phyloP scores from a whole-genome alignment of 1,140 invertebrate genomes.

The Drosophila elegans region DNA sequence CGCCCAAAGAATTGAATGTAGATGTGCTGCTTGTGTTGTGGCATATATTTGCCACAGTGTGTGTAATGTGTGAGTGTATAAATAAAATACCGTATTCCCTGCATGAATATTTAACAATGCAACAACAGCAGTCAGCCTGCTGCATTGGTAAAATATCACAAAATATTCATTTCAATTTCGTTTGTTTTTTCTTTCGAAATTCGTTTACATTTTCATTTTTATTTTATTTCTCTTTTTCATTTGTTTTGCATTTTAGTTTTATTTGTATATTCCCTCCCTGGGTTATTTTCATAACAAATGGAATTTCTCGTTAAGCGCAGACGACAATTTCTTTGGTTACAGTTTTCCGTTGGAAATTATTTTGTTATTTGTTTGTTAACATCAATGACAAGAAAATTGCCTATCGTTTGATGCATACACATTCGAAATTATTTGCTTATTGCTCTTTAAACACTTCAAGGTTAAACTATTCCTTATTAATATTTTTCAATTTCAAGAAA shows the following conservation, averaged over 20 bases:
- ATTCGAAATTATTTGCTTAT: conserved; percentile 13
- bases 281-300: conserved; percentile 3
- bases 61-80: conserved; percentile 13
- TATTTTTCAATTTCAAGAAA: background rate
- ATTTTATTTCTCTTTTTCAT: conserved; percentile 32
- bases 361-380: conserved; percentile 31
- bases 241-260: conserved; percentile 43
- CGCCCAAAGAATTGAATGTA: conserved; percentile 35
- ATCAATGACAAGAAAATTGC: conserved; percentile 10
- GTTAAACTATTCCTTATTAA: background rate
- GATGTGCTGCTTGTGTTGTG: background rate
- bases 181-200: conserved; percentile 51
- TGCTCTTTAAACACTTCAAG: background rate
- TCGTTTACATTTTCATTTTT: conserved; percentile 39
- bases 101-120: conserved; percentile 73
- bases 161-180: conserved; percentile 81
- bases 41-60: conserved; percentile 11
- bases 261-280: conserved; percentile 9
- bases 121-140: conserved; percentile 34
- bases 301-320: background rate
- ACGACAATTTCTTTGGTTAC: conserved; percentile 17
- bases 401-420: background rate
- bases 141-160: conserved; percentile 65
- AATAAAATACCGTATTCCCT: conserved; percentile 38
- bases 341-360: conserved; percentile 23